Base-by-base conservation (phyloP, 2,888 invertebrate genomes). In the Amblyjoppa fuscipennis region DNA sequence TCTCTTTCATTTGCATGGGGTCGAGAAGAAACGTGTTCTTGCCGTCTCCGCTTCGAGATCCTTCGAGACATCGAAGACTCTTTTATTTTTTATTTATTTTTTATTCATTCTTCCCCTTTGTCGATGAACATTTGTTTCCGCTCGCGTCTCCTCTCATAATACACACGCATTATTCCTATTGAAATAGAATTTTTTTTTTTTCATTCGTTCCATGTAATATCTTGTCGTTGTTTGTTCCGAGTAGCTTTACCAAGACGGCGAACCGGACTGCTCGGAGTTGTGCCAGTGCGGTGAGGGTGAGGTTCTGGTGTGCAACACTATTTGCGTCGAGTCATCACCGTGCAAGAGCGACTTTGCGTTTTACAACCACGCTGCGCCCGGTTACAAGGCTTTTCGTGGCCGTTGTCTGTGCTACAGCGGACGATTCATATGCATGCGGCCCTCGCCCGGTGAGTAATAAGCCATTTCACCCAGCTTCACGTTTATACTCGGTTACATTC, bases 361-460 rank as follows among this genome's bases (percentile, higher is more conserved):
- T 94, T 98, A 98, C 95, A 97, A 97, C 92, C 98, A 98, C 94
- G 97, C 97, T 56, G 97, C 98, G 2, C 98, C 98, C 7, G 97
- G 98, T 78, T 98, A 98, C 95, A 98, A 98, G 94, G 98, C 98
- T 9, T 98, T 97, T 94, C 96, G 98, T 59, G 98, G 98, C 59
- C 96, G 98, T 84, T 98, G 98, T 94, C 96, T 98, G 90, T 98
- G 98, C 95, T 98, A 98, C 95, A 98, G 98, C 31, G 98, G 98
- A 51, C 96, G 97, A 87, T 98, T 98, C 94, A 98, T 98, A 95
- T 98, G 98, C 95, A 98, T 98, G 97, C 96, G 98, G 92, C 98
- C 98, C 80, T 95, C 96, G 87, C 96, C 96, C 86, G 96, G 96
- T 95, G 95, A 95, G 93, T 90, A 69, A 85, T 83, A 77, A 85